Base-by-base conservation (phyloP, 2,113 vertebrate genomes). In the Corynorhinus townsendii region DNA sequence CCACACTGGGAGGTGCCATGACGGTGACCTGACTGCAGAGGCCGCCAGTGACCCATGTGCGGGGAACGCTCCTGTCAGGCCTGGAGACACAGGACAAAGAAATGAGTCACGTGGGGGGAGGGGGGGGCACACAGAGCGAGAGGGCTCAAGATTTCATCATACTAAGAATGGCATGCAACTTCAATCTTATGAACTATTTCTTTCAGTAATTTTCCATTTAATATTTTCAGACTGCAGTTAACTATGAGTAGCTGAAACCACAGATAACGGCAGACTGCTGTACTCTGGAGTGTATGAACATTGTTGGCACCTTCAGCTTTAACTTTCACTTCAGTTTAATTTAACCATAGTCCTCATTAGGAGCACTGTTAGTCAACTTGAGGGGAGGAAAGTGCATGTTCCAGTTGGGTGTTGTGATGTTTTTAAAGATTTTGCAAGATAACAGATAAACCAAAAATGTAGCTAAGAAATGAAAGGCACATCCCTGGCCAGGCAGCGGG, bases 201-300 rank as follows among this genome's bases (percentile, higher is more conserved):
- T 80, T 82, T 83, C 28, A 64, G 56, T 59, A 83, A 64, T 83
- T 83, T 45, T 64, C 80, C 80, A 45, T 45, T 43, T 64, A 83
- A 83, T 45, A 20, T 83, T 45, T 22, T 45, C 38, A 14, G 56
- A 12, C 28, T 62, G 6, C 38, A 82, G 56, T 6, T 12, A 10
- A 20, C 80, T 26, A 40, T 35, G 33, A n/a, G 75, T 59, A 62
- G 43, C 54, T 43, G 80, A 33, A 64, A 45, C 56, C 56, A 33
- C 26, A 83, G 35, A 14, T 33, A 33, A 45, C 5, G 56, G 80
- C 35, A 38, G 35, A 11, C 80, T 20, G 64, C 28, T 83, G 28
- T 9, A 64, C 40, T 72, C 59, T 30, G 10, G 56, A 54, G 11
- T 19, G 1, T 7, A 11, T 56, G 52, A 45, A 49, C 45, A 4